Base-by-base conservation (phyloP, 2,888 invertebrate species). In the Rosalia funebris region DNA sequence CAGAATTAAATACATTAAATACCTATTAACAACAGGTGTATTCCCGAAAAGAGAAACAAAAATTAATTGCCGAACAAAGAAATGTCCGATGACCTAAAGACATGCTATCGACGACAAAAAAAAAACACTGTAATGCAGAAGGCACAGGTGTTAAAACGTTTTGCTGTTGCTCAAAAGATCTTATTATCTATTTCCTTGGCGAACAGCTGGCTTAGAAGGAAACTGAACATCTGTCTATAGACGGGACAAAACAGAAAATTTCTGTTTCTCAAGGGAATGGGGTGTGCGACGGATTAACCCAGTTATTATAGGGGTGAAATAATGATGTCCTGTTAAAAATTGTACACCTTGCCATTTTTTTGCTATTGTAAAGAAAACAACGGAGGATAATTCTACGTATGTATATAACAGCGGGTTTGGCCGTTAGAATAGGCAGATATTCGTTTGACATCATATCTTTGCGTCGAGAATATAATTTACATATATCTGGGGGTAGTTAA, bases 181-280 rank as follows among this genome's bases (percentile, higher is more conserved):
- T 70, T 69, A 72, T 71, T 72, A 71, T 70, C 70, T 70, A 68
- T 71, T 71, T 72, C 69, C 69, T 64, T 34, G 47, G 44, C 12
- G 60, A 66, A 66, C 75, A 75, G 75, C 71, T 75, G 74, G 65
- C 37, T 47, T 60, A 65, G 52, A 65, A 58, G 63, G 65, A 63
- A 63, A 58, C 31, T 56, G 48, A 62, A 62, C 74, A 73, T 71
- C 71, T 74, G 72, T 65, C 61, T 57, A 32, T 41, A 34, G 57
- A 54, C 60, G 45, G 50, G 19, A 47, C 56, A 59, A 45, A 48
- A 44, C 25, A 25, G 25, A 44, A 19, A 48, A 48, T 48, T 48
- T 19, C 12, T 20, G 4, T 41, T 9, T 25, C 2, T 11, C 20
- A 25, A 25, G 50, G 42, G 25, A 25, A n/a, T n/a, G 36, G 31